Evolutionary conservation across 2,888 invertebrate species (phyloP), one percentile per base, ranked within the genome.

Genomic region (Drosophila helvetica): DNA sequence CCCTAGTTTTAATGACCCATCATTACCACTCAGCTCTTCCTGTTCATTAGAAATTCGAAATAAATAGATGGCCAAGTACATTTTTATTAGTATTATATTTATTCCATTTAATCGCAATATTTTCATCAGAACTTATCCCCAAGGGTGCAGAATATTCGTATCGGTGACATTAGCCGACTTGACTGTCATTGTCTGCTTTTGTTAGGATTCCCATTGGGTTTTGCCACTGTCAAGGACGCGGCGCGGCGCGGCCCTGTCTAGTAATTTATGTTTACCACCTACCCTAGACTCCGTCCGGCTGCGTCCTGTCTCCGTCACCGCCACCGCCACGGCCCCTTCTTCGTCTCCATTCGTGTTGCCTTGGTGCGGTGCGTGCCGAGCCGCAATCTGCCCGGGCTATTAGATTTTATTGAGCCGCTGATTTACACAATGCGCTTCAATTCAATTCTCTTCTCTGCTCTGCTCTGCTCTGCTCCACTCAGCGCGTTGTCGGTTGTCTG

Each of bases 371-470:
- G 85, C 88, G 85, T 85, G 88, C 61, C 68, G 64, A 67, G 84
- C 77, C 74, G 84, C 85, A 85, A 85, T 85, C 88, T 87, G 81
- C 79, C 67, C 56, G 58, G 75, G 80, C 81, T 83, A 80, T 85
- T 85, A 83, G 79, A 86, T 85, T 85, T 85, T 85, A 85, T 85
- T 88, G 85, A 84, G 81, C 88, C 80, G 79, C 86, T 85, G 85
- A 85, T 85, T 85, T 88, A 85, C 79, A 82, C 86, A 78, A 73
- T 76, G 83, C 78, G 80, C 83, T 79, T 85, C 74, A 79, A 87
- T 83, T 87, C 83, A 87, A 87, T 83, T 83, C 74, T 42, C 53
- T 48, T 64, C 22, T 48, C 45, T 46, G 33, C 18, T 30, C 3
- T 30, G 10, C 30, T 10, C 22, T 22, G 22, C 22, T 48, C 48